Evolutionary conservation across 2,888 invertebrate species (phyloP), one percentile per base, ranked within the genome.

Genomic region (Hipparchia sbordonii): DNA sequence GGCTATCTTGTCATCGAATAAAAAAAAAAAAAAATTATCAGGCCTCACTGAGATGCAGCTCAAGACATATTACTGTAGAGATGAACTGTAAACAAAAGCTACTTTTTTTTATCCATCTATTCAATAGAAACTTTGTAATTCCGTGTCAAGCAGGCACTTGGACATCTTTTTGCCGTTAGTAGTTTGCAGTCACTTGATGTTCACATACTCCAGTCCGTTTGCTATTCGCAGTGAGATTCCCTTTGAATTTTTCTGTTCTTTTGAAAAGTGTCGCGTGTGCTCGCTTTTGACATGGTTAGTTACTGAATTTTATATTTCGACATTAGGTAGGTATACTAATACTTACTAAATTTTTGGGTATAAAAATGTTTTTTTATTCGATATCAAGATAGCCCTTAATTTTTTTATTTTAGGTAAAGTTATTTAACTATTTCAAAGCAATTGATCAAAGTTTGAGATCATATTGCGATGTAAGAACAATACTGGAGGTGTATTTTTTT

Each of bases 121-220:
- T 57, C 23, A 23, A 23, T 23, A 23, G 46, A 46, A 67, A 56
- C 67, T 46, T 45, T 56, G 57, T 57, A 67, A 67, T 67, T 46
- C 67, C 46, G 67, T 67, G 67, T 57, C 67, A 67, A 67, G 67
- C 56, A 67, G 46, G 23, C 46, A 67, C 67, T 67, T 57, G 56
- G 67, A 46, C 67, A 67, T 67, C 67, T 67, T 57, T 65, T 67
- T 57, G 12, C 67, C 57, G 67, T 67, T 57, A 67, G 57, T 57
- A 67, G 67, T 46, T 67, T 46, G 67, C 67, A 67, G 67, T 67
- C 67, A 67, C 67, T 57, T 23, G 13, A 46, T 46, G 67, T 67
- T 56, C 57, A 67, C 67, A 67, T 46, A 57, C 67, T 67, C 45
- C 45, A 67, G 56, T 67, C 57, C 57, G 56, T 67, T 67, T 67